Evolutionary conservation across 2,113 vertebrate species (phyloP), one percentile per base, ranked within the genome.

Genomic region (Girardinichthys multiradiatus): DNA sequence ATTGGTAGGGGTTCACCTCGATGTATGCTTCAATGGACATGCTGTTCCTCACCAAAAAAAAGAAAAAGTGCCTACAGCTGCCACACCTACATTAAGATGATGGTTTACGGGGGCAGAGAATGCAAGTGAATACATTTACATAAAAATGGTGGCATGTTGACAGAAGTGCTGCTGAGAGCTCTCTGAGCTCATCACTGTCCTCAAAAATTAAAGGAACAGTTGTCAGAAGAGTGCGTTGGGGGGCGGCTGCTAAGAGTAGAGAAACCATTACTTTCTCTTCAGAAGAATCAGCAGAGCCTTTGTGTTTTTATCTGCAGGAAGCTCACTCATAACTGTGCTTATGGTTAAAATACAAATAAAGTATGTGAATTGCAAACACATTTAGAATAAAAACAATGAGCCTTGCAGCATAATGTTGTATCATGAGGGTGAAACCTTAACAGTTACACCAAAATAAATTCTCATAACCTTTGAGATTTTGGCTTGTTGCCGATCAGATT

Each of bases 51-150:
- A 68, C 51, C 33, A 57, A 48, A 45, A 70, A 67, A 14, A 3
- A 14, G 11, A 48, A 73, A 81, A 82, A 79, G 79, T 60, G 75
- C 76, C 31, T 33, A 60, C 79, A 85, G 73, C 85, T 72, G 74
- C 75, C 74, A 45, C 77, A 68, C 74, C 45, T 77, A 77, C 74
- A 81, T 83, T 74, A 87, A 80, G 82, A 77, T 72, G 86, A 86
- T 82, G 81, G 84, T 87, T 79, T 67, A 45, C 64, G 60, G 64
- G 60, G 64, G 87, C 79, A 67, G 83, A 67, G 91, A 87, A 90
- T 87, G 90, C 64, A 92, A 94, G 90, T 91, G 72, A 94, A 95
- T 93, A 94, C 79, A 95, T 95, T 94, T 95, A 87, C 92, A 95
- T 95, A 91, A 74, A 92, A 89, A 95, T 87, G 87, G 92, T 77